A percentile compares a stretch with the other conserved stretches of the same genome.
Evolutionary conservation across 2,888 invertebrate genomes (phyloP).

Genomic region (Prosopocoilus inquinatus): DNA sequence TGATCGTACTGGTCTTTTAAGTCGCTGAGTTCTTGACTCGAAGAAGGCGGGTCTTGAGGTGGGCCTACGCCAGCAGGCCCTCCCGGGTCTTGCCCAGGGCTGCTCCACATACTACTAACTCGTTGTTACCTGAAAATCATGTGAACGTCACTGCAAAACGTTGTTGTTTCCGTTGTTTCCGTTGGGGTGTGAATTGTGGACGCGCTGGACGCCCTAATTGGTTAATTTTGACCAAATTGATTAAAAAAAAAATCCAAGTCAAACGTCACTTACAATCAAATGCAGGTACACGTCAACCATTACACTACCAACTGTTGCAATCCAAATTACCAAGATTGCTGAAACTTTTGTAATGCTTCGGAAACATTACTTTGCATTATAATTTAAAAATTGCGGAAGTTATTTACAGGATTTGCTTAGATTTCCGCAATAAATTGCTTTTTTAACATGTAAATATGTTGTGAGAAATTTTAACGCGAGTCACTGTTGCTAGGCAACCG

Average conservation of each 20-base stretch:
- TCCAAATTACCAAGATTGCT: too few relatives aligned
- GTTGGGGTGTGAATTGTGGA: background rate
- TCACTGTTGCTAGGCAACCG: too few relatives aligned
- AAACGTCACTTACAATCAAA: constrained; percentile 14
- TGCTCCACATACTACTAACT: constrained; percentile 44
- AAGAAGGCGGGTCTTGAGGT: constrained; percentile 1
- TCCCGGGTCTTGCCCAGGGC: constrained; percentile 34
- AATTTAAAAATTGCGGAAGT: too few relatives aligned
- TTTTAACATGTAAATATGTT: too few relatives aligned
- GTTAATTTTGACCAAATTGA: constrained; percentile 11
- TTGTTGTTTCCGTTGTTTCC: background rate
- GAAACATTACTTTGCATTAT: too few relatives aligned
- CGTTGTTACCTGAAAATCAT: constrained; percentile 4
- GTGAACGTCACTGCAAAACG: too few relatives aligned
- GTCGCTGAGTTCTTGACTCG: constrained; percentile 39
- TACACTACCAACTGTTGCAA: too few relatives aligned
- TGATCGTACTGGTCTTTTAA: constrained; percentile 48
- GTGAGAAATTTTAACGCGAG: too few relatives aligned
- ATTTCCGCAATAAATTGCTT: too few relatives aligned
- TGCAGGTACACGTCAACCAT: background rate
- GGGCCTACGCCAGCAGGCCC: constrained; percentile 11
- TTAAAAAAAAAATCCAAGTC: background rate
- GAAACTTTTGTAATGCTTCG: too few relatives aligned
- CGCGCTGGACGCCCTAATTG: background rate
- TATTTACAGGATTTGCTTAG: too few relatives aligned